These are phyloP conservation scores for Drosophila insularis DNA, from an alignment of 1,140 invertebrate genomes.

Conservation along the genomic window DNA sequence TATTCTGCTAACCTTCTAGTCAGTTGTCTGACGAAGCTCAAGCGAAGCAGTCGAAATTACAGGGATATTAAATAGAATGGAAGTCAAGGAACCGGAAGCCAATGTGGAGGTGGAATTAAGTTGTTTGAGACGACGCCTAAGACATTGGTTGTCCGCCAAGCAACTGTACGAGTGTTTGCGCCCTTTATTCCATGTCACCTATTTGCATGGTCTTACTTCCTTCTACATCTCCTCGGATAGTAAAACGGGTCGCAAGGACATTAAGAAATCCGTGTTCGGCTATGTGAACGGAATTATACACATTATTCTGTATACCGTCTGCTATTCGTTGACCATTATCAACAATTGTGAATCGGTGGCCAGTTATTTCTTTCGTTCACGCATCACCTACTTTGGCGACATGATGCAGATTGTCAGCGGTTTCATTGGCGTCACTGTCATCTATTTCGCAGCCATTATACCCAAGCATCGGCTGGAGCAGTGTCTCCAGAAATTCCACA, in stretches of 20 bases:
- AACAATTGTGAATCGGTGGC: conserved; percentile 76
- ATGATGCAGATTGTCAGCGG: conserved; percentile 76
- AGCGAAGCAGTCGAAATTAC: conserved; percentile 42
- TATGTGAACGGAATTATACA: conserved; percentile 63
- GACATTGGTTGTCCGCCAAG: conserved; percentile 61
- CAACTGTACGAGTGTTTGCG: conserved; percentile 67
- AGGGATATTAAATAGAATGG: conserved; percentile 3
- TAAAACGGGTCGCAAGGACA: conserved; percentile 31
- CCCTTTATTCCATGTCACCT: conserved; percentile 68
- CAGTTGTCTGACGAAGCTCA: conserved; percentile 58
- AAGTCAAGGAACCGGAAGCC: conserved; percentile 37
- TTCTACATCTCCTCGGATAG: conserved; percentile 55
- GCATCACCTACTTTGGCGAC: conserved; percentile 74
- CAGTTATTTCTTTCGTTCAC: conserved; percentile 75
- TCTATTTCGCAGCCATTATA: conserved; percentile 70
- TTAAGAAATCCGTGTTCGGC: conserved; percentile 66
- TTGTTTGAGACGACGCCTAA: conserved; percentile 42
- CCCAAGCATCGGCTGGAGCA: conserved; percentile 68
- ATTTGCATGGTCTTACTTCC: conserved; percentile 63
- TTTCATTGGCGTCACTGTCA: conserved; percentile 76
- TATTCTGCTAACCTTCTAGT: conserved; percentile 43
- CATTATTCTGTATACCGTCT: conserved; percentile 53
- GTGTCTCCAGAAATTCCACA: conserved; percentile 63
- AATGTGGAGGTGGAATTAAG: conserved; percentile 32
- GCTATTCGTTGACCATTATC: conserved; percentile 61